Base-by-base conservation (phyloP, 2,888 invertebrate species). In the Imbricaverruca yamaguchii region DNA sequence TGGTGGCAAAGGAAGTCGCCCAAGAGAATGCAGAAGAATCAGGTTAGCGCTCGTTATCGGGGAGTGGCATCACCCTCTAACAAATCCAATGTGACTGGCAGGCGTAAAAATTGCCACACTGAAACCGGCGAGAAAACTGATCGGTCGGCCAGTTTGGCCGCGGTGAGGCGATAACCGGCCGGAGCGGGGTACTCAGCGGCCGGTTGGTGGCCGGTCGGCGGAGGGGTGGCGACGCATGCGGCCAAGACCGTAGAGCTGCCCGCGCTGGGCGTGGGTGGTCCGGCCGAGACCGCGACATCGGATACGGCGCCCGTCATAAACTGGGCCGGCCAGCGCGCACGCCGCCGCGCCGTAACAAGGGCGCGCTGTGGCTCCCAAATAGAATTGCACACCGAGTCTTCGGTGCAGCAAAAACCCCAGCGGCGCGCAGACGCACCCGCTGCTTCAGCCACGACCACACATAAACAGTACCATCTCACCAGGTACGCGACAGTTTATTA, bases 401-500 rank as follows among this genome's bases (percentile, higher is more conserved):
- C 55, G 55, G 53, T 4, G 21, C 55, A 21, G 55, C 21, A 74
- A 74, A 74, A 74, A 74, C 10, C 23, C 4, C 74, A 9, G 15
- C 55, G 7, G 3, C 11, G 18, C 74, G 39, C 69, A 13, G 69
- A 39, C 69, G 69, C 18, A 2, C 55, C 74, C 8, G 74, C 55
- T 21, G 9, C 9, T 21, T 10, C 55, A n/a, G 21, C 74, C 18
- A 21, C 53, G 21, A 21, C 21, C 53, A 55, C 13, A 18, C 74
- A 74, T 74, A 74, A 74, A 74, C 74, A 74, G 74, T 21, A 53
- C 55, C 74, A 74, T 9, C 74, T 53, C 74, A 55, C 74, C 74
- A 74, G 74, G 74, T 74, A 74, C 18, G 53, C 74, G 74, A 74
- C 74, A 74, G 74, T 55, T 55, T 74, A 74, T 74, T 74, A 74